phyloP scores from a whole-genome alignment of 2,797 vertebrate species.

The Spinibarbus caldwelli region DNA sequence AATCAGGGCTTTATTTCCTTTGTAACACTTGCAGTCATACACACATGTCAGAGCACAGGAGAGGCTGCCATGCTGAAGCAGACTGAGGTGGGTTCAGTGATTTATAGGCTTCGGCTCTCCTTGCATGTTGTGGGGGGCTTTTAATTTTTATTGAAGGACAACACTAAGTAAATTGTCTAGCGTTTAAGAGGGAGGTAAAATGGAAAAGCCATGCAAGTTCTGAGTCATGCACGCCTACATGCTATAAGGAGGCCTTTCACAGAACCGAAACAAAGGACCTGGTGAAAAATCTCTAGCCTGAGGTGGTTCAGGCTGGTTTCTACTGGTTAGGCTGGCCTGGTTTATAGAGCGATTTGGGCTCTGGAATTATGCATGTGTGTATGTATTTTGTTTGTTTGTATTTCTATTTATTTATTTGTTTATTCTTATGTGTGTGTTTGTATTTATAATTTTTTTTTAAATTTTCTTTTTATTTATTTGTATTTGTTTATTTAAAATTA shows the following conservation, averaged over 20 bases:
- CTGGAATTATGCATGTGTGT: neutral
- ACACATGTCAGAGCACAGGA: slow-evolving; percentile 91
- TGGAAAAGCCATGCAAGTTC: slow-evolving; percentile 10
- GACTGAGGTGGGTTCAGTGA: slow-evolving; percentile 79
- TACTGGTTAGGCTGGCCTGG: neutral
- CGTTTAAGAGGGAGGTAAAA: slow-evolving; percentile 74
- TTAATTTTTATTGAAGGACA: slow-evolving; percentile 90
- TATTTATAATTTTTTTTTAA: neutral
- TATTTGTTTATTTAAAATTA: neutral
- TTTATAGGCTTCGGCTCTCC: slow-evolving; percentile 77
- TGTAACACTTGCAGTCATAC: slow-evolving; percentile 89
- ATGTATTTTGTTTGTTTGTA: too few relatives aligned
- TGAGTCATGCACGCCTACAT: neutral
- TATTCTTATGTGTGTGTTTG: neutral
- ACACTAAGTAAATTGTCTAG: slow-evolving; percentile 89
- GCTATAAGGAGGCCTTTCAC: neutral
- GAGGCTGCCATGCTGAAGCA: slow-evolving; percentile 89
- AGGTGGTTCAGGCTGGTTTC: neutral
- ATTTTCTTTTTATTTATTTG: neutral
- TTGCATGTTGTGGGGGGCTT: slow-evolving; percentile 85
- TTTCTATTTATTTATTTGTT: neutral
- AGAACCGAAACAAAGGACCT: slow-evolving; percentile 1
- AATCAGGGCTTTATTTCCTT: slow-evolving; percentile 99
- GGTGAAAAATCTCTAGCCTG: neutral
- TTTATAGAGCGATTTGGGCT: neutral